Percentiles rank a stretch among this genome's conserved stretches.
Conservation (phyloP, 2,797 vertebrate species). For the Nasua narica region DNA sequence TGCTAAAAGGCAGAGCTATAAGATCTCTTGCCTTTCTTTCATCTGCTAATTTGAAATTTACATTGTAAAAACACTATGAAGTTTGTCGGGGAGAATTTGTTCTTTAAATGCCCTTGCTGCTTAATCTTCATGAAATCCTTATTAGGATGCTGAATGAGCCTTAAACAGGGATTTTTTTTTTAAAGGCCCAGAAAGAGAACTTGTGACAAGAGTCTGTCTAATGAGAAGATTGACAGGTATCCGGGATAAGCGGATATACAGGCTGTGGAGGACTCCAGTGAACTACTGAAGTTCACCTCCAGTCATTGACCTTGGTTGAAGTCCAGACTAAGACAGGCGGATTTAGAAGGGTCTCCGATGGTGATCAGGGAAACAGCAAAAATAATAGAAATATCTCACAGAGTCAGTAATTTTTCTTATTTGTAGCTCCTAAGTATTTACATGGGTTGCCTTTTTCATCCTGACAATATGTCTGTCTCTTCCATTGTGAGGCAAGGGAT, state of each 20-base stretch:
- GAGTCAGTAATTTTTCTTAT: background rate
- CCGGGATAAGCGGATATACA: background rate
- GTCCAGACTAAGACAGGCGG: background rate
- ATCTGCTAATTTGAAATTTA: constrained; percentile 67
- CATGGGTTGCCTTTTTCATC: background rate
- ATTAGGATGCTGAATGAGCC: constrained; percentile 55
- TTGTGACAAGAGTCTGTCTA: background rate
- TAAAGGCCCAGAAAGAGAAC: background rate
- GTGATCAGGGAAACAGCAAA: background rate
- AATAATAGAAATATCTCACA: background rate
- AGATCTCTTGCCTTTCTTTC: constrained; percentile 51
- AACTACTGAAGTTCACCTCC: background rate
- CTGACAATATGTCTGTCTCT: background rate
- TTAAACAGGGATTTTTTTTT: background rate
- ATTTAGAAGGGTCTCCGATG: background rate
- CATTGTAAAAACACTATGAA: constrained; percentile 37
- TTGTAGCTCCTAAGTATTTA: background rate
- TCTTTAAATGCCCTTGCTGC: constrained; percentile 65
- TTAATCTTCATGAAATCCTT: constrained; percentile 61
- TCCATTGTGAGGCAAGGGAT: background rate
- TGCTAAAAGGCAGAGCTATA: constrained; percentile 50
- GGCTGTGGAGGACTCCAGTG: background rate
- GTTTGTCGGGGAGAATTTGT: constrained; percentile 50
- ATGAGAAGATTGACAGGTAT: background rate
- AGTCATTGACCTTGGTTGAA: background rate